phyloP scores from a whole-genome alignment of 92 coral and sea anemone species.

The Actinostola sp. region DNA sequence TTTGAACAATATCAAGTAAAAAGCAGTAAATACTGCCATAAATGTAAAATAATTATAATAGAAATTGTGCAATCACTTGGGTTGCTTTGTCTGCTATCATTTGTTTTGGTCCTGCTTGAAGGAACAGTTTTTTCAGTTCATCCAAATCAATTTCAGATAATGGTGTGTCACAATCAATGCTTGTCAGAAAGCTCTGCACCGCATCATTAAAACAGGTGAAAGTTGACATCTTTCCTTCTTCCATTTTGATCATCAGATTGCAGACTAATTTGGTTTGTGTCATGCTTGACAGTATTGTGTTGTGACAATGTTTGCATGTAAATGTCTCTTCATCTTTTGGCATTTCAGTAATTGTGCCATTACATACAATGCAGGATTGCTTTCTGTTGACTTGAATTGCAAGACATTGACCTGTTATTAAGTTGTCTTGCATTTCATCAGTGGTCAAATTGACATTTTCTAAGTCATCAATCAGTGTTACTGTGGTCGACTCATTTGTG shows the following conservation, averaged over 20 bases:
- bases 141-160: slow-evolving; percentile 28
- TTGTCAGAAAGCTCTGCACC: slow-evolving; percentile 46
- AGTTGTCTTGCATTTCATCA: slow-evolving; percentile 53
- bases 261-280: background rate
- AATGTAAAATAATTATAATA: too few species aligned
- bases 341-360: slow-evolving; percentile 11
- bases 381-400: slow-evolving; percentile 53
- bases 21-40: too few species aligned
- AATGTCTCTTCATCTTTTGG: background rate
- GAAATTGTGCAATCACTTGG: slow-evolving; percentile 35
- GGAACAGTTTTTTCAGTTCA: slow-evolving; percentile 30
- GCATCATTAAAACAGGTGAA: slow-evolving; percentile 46
- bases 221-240: slow-evolving; percentile 26
- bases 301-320: background rate
- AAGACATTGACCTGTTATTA: slow-evolving; percentile 51
- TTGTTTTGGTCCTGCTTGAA: slow-evolving; percentile 18
- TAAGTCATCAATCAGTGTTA: slow-evolving; percentile 41
- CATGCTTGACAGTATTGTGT: too few species aligned
- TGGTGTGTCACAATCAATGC: slow-evolving; percentile 19
- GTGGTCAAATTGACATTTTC: slow-evolving; percentile 51
- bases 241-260: slow-evolving; percentile 24
- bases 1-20: too few species aligned
- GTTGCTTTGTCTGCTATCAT: slow-evolving; percentile 43
- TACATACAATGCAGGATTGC: slow-evolving; percentile 57
- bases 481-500: slow-evolving; percentile 64